Evolutionary conservation across 2,113 vertebrate species (phyloP), one percentile per base, ranked within the genome.

Genomic region (Sorex fumeus): DNA sequence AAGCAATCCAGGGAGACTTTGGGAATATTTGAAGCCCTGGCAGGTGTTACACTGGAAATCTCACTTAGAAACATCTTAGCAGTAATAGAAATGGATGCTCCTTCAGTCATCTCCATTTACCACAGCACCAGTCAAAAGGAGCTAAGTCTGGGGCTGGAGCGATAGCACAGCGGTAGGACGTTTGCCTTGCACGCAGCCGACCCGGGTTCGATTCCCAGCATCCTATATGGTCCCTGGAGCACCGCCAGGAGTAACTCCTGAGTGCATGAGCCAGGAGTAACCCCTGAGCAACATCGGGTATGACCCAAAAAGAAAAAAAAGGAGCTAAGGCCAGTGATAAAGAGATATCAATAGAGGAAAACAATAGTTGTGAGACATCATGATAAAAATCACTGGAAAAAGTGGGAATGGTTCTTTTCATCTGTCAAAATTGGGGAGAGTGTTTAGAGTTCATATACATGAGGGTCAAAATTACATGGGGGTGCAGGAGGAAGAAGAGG

Each of bases 301-400:
- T n/a, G n/a, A n/a, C n/a, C n/a, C n/a, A n/a, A n/a, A n/a, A n/a
- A n/a, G n/a, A n/a, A n/a, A n/a, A n/a, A 74, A 77, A 74, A 7
- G 28, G n/a, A 91, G 3, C 2, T 30, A 87, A 19, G 50, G 8
- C 12, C 40, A 78, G 4, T 78, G 21, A 2, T 78, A 0, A n/a
- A 82, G 71, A 64, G 81, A 78, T 12, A 75, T 25, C 18, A 30
- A 89, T 8, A 57, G 21, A 1, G 2, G 64, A 53, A 70, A 28
- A 62, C 2, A 67, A 66, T 0, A 43, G n/a, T 81, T 36, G 7
- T 85, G 13, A 91, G 32, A 78, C 80, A 3, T 40, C 40, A 57
- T 0, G 1, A 2, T 11, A n/a, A 0, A 0, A 60, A 4, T 10
- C 2, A 11, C 0, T 30, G 27, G 50, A 83, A 71, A 18, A 45